A percentile compares a stretch with the other conserved stretches of the same genome.
phyloP scores from a whole-genome alignment of 2,797 vertebrate species.

The Limnodromus scolopaceus region DNA sequence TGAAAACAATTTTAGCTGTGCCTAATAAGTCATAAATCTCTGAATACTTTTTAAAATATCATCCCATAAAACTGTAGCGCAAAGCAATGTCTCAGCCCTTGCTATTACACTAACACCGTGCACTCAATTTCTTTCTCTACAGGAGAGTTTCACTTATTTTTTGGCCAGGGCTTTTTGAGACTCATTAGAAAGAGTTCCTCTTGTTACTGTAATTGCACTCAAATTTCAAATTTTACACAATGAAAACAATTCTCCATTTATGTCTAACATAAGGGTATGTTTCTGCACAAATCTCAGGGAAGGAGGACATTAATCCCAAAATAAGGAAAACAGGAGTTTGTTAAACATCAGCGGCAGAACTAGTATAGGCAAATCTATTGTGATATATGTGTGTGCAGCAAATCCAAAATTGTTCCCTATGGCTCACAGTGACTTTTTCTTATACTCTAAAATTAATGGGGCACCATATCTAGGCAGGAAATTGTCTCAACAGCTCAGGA shows the following conservation, averaged over 20 bases:
- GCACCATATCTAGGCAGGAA: constrained; percentile 44
- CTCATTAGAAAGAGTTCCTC: not conserved
- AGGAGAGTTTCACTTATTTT: constrained; percentile 2
- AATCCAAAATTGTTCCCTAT: constrained; percentile 1
- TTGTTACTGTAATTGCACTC: constrained; percentile 8
- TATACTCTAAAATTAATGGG: constrained; percentile 55
- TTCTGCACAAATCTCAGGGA: not conserved
- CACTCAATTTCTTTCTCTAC: constrained; percentile 50
- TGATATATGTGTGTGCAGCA: not conserved
- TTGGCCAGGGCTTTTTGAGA: constrained; percentile 28
- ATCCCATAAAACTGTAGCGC: constrained; percentile 41
- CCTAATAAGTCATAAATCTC: constrained; percentile 47
- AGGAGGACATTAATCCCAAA: not conserved
- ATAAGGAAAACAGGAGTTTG: not conserved
- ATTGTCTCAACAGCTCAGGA: constrained; percentile 52
- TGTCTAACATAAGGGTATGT: not conserved
- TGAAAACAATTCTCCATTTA: not conserved
- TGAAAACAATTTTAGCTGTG: constrained; percentile 67
- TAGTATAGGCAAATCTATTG: constrained; percentile 3
- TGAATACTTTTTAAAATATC: constrained; percentile 47
- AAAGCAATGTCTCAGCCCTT: constrained; percentile 37
- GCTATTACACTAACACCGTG: constrained; percentile 41
- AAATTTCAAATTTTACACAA: not conserved
- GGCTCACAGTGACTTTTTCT: constrained; percentile 32
- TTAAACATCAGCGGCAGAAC: not conserved